A percentile compares a stretch with the other conserved stretches of the same genome.
Conservation (phyloP, 1,140 invertebrate species). For the Aleiodes sp. region DNA sequence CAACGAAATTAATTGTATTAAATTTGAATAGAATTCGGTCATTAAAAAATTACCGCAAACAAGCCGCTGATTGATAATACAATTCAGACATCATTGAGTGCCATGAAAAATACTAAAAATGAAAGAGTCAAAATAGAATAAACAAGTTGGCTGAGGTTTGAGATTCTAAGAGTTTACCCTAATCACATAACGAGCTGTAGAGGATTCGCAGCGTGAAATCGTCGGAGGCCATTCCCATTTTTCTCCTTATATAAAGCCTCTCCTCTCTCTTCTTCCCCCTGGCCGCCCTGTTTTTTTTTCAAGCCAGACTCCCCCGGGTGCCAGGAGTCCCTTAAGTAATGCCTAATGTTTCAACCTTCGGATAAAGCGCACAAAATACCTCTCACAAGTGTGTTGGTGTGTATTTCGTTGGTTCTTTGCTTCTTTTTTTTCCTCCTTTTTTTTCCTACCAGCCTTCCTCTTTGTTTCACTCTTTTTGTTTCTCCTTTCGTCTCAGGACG, state of each 20-base stretch:
- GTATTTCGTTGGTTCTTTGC: constrained; percentile 39
- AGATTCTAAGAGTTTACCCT: constrained; percentile 30
- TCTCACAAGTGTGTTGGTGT: constrained; percentile 11
- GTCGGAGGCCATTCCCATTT: constrained; percentile 29
- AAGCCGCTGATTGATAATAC: background rate
- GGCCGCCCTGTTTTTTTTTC: constrained; percentile 13
- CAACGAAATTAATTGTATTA: too few relatives aligned
- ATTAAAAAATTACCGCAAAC: too few relatives aligned
- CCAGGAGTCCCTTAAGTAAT: constrained; percentile 49
- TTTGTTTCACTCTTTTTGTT: constrained; percentile 24
- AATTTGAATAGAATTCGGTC: too few relatives aligned
- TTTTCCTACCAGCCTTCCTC: constrained; percentile 16
- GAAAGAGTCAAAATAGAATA: constrained; percentile 25
- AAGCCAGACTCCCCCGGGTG: constrained; percentile 36
- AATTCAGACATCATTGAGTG: background rate
- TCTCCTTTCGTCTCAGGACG: constrained; percentile 42
- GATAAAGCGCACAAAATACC: constrained; percentile 51
- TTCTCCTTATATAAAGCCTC: too few relatives aligned
- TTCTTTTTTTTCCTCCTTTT: constrained; percentile 46
- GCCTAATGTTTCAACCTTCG: constrained; percentile 53
- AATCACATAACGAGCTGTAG: constrained; percentile 51
- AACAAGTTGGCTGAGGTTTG: constrained; percentile 19
- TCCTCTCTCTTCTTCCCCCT: constrained; percentile 33
- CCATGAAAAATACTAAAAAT: background rate
- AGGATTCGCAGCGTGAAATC: constrained; percentile 60